Conservation (phyloP, 2,113 vertebrate genomes). For the Gallinago media region DNA sequence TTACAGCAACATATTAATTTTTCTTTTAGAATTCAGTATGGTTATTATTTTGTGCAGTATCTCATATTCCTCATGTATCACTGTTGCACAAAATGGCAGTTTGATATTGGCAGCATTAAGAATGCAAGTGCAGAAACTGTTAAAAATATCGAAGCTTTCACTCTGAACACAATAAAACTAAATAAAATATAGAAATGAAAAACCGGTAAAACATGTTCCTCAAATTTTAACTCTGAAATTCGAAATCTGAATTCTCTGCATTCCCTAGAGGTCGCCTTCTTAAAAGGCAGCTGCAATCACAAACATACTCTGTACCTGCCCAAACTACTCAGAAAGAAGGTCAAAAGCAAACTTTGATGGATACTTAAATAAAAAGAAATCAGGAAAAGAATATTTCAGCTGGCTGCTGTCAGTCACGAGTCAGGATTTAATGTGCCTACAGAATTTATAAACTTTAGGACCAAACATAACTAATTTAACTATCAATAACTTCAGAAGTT, state of each 20-base stretch:
- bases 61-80: neutral
- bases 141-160: neutral
- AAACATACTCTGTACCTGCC: neutral
- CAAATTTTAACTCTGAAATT: neutral
- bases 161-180: neutral
- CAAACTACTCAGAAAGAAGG: neutral
- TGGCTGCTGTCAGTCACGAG: neutral
- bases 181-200: neutral
- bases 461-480: neutral
- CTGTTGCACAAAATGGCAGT: neutral
- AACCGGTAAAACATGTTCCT: neutral
- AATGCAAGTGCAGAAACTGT: neutral
- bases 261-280: neutral
- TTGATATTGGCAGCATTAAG: neutral
- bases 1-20: neutral
- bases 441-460: neutral
- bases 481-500: neutral
- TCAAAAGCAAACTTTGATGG: neutral
- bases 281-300: neutral
- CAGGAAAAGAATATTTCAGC: neutral
- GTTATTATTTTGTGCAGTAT: neutral
- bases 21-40: neutral
- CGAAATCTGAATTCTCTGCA: neutral
- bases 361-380: neutral
- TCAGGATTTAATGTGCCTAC: fast-evolving